A percentile compares a stretch with the other conserved stretches of the same genome.
These are phyloP conservation scores for Urocynchramus pylzowi DNA, from an alignment of 2,113 vertebrate genomes.

Conservation along the genomic window DNA sequence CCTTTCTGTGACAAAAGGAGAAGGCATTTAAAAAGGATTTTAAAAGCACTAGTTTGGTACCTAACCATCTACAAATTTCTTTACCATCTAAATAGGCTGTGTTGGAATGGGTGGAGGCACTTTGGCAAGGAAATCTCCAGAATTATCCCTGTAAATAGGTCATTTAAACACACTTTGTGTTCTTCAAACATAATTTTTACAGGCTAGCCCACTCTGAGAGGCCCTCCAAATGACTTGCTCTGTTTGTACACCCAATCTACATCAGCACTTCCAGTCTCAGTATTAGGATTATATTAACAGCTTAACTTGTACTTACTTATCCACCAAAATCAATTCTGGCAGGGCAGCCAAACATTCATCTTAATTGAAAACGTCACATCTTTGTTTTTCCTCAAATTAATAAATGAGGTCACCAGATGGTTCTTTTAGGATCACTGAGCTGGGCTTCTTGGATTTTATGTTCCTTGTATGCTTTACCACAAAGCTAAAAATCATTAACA, in stretches of 20 bases:
- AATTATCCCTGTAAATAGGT: background rate
- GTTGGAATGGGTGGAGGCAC: background rate
- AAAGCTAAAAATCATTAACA: background rate
- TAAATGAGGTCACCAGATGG: slow-evolving; percentile 35
- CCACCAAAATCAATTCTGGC: background rate
- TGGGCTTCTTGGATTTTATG: background rate
- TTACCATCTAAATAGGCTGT: background rate
- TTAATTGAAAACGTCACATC: background rate
- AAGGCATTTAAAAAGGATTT: background rate
- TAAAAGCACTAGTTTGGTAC: background rate
- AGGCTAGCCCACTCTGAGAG: background rate
- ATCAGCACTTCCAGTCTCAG: background rate
- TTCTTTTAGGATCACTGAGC: background rate
- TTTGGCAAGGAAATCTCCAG: background rate
- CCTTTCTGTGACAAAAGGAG: background rate
- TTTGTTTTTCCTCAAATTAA: slow-evolving; percentile 37
- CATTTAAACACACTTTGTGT: background rate
- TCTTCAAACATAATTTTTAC: background rate
- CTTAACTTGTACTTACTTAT: slow-evolving; percentile 1
- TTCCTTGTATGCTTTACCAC: background rate
- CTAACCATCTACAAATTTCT: background rate
- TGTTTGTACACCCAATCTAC: background rate
- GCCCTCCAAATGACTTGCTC: background rate
- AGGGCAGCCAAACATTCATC: background rate
- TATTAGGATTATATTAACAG: background rate